A percentile compares a stretch with the other conserved stretches of the same genome.
phyloP scores from a whole-genome alignment of 2,797 vertebrate species.

The Heterohyrax brucei region DNA sequence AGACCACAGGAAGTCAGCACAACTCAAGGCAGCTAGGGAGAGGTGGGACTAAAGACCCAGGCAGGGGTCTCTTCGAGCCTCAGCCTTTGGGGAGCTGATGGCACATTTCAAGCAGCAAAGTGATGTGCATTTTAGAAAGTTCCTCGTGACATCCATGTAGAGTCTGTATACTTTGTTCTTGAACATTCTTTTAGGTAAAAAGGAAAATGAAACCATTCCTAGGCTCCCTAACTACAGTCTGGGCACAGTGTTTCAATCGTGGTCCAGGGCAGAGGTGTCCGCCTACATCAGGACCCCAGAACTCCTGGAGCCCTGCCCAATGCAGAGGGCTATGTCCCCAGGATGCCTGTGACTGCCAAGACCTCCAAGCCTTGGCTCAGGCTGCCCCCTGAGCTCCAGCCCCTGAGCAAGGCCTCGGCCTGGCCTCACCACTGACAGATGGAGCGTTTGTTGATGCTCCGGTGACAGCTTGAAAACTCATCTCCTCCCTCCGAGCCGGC shows the following conservation, averaged over 20 bases:
- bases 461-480: slow-evolving; percentile 93
- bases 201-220: neutral
- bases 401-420: slow-evolving; percentile 55
- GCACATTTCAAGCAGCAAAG: neutral
- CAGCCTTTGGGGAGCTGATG: neutral
- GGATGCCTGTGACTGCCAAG: rapidly evolving
- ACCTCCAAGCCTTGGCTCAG: neutral
- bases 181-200: slow-evolving; percentile 49
- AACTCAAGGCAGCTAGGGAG: neutral
- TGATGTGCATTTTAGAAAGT: neutral
- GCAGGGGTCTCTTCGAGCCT: neutral
- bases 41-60: neutral
- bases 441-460: slow-evolving; percentile 92
- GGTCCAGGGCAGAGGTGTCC: neutral
- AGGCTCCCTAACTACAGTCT: neutral
- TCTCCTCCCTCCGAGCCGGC: slow-evolving; percentile 92
- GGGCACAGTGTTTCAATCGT: neutral
- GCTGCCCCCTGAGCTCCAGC: neutral
- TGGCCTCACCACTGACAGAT: slow-evolving; percentile 90
- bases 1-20: neutral
- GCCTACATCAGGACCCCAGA: neutral
- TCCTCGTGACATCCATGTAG: neutral
- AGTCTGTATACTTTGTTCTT: neutral
- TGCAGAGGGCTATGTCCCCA: rapidly evolving
- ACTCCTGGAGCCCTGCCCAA: neutral